Conservation (phyloP, 2,797 vertebrate genomes). For the Vultur gryphus region DNA sequence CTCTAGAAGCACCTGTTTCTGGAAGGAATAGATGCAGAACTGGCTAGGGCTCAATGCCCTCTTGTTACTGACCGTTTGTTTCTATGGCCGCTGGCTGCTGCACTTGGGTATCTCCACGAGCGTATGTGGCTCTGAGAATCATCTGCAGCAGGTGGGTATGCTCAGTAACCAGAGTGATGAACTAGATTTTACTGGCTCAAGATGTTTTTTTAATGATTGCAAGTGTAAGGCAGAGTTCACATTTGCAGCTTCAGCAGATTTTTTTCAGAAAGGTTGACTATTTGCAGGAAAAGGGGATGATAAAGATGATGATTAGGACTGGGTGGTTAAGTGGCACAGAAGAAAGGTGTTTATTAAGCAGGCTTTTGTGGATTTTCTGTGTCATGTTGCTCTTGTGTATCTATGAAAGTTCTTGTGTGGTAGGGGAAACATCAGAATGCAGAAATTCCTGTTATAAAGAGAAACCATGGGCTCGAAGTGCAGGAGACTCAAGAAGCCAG, state of each 20-base stretch:
- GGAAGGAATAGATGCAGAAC: neutral
- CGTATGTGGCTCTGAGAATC: neutral
- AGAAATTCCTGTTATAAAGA: neutral
- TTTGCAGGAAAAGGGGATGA: neutral
- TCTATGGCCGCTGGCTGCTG: neutral
- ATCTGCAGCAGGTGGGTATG: neutral
- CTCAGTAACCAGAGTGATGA: neutral
- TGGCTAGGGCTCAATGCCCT: neutral
- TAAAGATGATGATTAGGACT: neutral
- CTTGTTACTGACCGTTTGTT: neutral
- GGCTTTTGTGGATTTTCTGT: neutral
- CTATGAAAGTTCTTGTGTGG: neutral
- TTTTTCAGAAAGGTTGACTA: neutral
- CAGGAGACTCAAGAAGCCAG: neutral
- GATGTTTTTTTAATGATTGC: neutral
- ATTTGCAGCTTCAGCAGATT: neutral
- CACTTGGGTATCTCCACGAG: neutral
- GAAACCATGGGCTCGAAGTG: neutral
- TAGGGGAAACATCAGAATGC: neutral
- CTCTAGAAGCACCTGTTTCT: slow-evolving; percentile 30
- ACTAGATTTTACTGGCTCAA: neutral
- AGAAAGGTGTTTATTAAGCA: neutral
- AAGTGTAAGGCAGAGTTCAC: neutral
- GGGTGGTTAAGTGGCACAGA: neutral
- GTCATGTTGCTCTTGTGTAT: neutral